Base-by-base conservation (phyloP, 2,797 vertebrate genomes). In the Poeciliopsis presidionis region DNA sequence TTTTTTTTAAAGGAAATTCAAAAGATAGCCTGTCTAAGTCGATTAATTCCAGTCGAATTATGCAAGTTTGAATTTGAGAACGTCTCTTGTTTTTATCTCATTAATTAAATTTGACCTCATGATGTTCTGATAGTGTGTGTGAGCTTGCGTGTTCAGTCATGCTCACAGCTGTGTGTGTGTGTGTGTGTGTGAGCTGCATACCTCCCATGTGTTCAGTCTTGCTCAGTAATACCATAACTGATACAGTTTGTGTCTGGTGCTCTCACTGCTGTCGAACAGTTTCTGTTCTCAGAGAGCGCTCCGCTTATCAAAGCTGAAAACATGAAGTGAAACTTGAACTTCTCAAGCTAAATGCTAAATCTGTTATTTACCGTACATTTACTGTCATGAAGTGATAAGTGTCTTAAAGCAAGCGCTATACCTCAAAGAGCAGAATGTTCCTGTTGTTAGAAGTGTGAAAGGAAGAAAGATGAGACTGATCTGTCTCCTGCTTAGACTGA, bases 121-220 rank as follows among this genome's bases (percentile, higher is more conserved):
- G 12, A 30, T 30, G 57, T 30, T 16, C 28, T 57, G 53, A 12
- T 28, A 11, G 28, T 59, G 59, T 36, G n/a, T 55, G 28, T 51
- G 55, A 30, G 63, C 30, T 69, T 20, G 8, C 28, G 13, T 73
- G 63, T 76, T 33, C 13, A 18, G 22, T 72, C 41, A 14, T 75
- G 59, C n/a, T 13, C 45, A 4, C 8, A 70, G 41, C 12, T 74
- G 63, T 22, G 51, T 53, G 51, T 53, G 63, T 22, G 51, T 30
- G 30, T 74, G 63, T 22, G 51, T 53, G 51, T 53, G 63, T 22
- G 51, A n/a, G 74, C 47, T 72, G 76, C 84, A 87, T 78, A 74
- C 73, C 73, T 79, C 28, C 53, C 20, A 28, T 13, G 2, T 59
- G 80, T 75, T 55, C 33, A 9, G 73, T 84, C 81, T 85, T 74